Percentiles rank a stretch among this genome's conserved stretches.
Conservation (phyloP, 2,113 vertebrate species). For the Gracilinanus agilis region DNA sequence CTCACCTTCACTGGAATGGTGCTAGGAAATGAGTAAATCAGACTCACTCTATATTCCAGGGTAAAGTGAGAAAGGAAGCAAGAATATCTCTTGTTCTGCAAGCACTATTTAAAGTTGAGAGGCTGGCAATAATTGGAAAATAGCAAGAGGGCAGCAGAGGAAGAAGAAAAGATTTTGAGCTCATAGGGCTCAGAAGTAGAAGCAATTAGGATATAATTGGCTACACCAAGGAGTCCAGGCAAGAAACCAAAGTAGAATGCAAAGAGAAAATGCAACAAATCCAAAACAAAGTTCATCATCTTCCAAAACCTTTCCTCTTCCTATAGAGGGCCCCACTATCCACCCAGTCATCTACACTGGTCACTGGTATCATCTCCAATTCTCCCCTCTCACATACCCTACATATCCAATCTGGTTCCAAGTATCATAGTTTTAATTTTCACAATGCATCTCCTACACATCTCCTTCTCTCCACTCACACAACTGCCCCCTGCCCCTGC, state of each 20-base stretch:
- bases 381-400: background rate
- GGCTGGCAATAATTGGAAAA: background rate
- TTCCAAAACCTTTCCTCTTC: background rate
- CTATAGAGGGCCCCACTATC: background rate
- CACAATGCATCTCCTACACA: background rate
- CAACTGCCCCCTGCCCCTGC: background rate
- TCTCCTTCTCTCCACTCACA: background rate
- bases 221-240: background rate
- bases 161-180: background rate
- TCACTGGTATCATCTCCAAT: background rate
- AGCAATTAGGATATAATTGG: background rate
- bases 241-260: background rate
- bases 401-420: background rate
- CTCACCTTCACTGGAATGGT: background rate
- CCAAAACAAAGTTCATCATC: background rate
- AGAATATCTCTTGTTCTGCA: background rate
- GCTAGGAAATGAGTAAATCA: background rate
- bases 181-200: background rate
- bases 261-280: background rate
- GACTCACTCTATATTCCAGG: background rate
- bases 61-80: background rate
- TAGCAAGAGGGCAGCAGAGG: background rate
- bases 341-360: background rate
- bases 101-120: background rate
- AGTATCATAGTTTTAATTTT: background rate